Base-by-base conservation (phyloP, 37 sponge, comb jelly and placozoan species). In the Bolinopsis microptera region DNA sequence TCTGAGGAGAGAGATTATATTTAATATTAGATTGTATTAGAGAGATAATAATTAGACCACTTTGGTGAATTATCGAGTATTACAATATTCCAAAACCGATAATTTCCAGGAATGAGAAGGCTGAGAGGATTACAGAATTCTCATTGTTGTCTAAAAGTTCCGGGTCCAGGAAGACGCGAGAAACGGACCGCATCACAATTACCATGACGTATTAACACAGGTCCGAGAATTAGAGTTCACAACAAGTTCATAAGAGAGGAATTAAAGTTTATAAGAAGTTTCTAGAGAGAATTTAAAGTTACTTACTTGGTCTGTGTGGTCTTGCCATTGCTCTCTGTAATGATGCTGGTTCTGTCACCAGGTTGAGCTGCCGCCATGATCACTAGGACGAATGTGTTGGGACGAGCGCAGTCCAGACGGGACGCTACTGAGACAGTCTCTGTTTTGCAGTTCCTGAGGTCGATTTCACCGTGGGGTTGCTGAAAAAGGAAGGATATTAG, bases 261-360 rank as follows among this genome's bases (percentile, higher is more conserved):
- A n/a, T n/a, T n/a, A n/a, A n/a, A n/a, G n/a, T n/a, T n/a, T n/a
- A n/a, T n/a, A n/a, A n/a, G n/a, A n/a, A n/a, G n/a, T n/a, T n/a
- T n/a, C n/a, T n/a, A n/a, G n/a, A n/a, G n/a, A n/a, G n/a, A n/a
- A n/a, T n/a, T n/a, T n/a, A n/a, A n/a, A n/a, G n/a, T 1, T 41
- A 86, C 90, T 86, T 25, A 86, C 90, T 86, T 86, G 34, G 90
- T 86, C 61, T 86, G 90, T n/a, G 90, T 86, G 0, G 90, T 86
- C 35, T 86, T 86, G 31, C 90, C 90, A 30, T 86, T 86, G 61
- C 41, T 86, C 61, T 86, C 90, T 40, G 90, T 86, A 30, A 86
- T 86, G 61, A 86, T 86, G 27, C 61, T 41, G 61, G 61, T 40
- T 27, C 90, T 86, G 31, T 86, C 90, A 23, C 90, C 90, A 8